Conservation (phyloP, 1,140 invertebrate genomes). For the Drosophila baimaii region DNA sequence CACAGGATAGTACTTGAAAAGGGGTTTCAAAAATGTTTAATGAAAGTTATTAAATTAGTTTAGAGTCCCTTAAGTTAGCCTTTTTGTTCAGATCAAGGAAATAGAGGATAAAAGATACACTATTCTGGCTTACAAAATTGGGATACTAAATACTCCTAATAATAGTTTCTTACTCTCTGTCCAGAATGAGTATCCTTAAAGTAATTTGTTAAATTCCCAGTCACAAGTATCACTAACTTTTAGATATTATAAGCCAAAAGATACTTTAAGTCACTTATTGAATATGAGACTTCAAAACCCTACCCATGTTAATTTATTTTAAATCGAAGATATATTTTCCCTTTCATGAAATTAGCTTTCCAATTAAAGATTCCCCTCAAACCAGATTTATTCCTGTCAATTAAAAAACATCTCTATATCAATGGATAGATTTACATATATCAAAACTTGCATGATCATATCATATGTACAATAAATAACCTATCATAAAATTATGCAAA, state of each 20-base stretch:
- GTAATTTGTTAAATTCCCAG: not conserved
- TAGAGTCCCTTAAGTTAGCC: no score
- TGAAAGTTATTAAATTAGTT: not conserved
- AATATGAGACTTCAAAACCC: not conserved
- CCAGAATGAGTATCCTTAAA: no score
- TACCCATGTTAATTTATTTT: conserved; percentile 6
- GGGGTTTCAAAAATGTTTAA: not conserved
- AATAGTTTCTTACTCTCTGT: no score
- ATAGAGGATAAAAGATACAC: not conserved
- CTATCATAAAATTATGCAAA: conserved; percentile 57
- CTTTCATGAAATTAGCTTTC: not conserved
- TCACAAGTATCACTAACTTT: no score
- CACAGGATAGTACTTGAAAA: not conserved
- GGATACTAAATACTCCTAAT: no score
- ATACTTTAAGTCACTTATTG: not conserved
- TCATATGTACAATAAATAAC: conserved; percentile 33
- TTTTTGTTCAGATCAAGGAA: not conserved
- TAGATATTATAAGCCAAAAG: no score
- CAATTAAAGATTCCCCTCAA: not conserved
- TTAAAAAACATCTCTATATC: conserved; percentile 15
- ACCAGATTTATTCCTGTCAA: conserved; percentile 1
- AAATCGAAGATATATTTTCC: not conserved
- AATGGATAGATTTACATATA: conserved; percentile 35
- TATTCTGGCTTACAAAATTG: no score
- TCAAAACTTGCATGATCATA: conserved; percentile 21